Base-by-base conservation (phyloP, 1,140 invertebrate genomes). In the Zaprionus lachaisei region DNA sequence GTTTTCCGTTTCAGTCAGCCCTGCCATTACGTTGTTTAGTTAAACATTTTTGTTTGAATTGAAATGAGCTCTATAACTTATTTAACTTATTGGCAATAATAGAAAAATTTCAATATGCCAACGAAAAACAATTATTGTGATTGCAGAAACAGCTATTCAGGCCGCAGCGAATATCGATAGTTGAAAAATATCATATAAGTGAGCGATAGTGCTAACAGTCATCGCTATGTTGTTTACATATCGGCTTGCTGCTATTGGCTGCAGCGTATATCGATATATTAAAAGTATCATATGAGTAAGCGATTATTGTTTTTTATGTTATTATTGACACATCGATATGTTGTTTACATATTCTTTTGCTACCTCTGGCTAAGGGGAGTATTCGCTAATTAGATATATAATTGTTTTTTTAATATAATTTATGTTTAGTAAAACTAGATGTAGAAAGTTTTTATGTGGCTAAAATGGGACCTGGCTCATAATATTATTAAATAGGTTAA, bases 21-120 rank as follows among this genome's bases (percentile, higher is more conserved):
- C 55, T 58, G 72, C 65, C 81, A 83, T 83, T 61, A 55, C 51
- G 20, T 11, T 57, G 6, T 47, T 69, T 54, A 80, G 51, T 54
- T 54, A 2, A 31, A 14, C 56, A 44, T 24, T 54, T 22, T 15
- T 20, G 4, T 14, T 12, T 28, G 34, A 47, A 41, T 11, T 37
- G 60, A 41, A 38, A 57, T 28, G 3, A 9, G 14, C n/a, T 31
- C 5, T 11, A 49, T 11, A 28, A 22, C 58, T 63, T 63, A 22
- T 37, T 58, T 4, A 14, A 17, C 66, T 63, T 63, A 22, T 37
- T 51, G 6, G 7, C n/a, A 63, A 6, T 31, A 49, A 70, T 62
- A 31, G 15, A 64, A 74, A 38, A 14, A 47, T 47, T 17, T 22
- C 47, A 22, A 20, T 51, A 51, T 22, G 47, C n/a, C 26, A 60